Evolutionary conservation across 2,888 invertebrate species (phyloP).

Genomic region (Colostygia pectinataria): DNA sequence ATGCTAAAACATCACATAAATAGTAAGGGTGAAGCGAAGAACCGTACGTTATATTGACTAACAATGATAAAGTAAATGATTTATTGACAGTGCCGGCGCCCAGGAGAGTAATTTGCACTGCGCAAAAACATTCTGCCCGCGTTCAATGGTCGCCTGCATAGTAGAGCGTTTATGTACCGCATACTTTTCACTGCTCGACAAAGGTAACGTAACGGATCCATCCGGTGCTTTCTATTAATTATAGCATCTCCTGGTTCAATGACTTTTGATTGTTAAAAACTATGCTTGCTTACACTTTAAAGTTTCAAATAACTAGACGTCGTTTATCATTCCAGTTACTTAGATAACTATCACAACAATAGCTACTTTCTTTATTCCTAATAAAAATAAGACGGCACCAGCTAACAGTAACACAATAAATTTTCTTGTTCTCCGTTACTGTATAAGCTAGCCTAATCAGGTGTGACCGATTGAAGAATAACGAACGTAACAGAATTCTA

Average conservation of each 20-base stretch:
- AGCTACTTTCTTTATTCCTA: conserved; percentile 17
- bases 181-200: conserved; percentile 34
- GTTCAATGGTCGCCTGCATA: conserved; percentile 32
- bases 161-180: conserved; percentile 29
- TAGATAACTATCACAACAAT: conserved; percentile 16
- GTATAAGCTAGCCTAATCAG: conserved; percentile 17
- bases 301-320: too few species aligned
- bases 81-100: conserved; percentile 60
- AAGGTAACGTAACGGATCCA: conserved; percentile 34
- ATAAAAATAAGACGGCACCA: too few species aligned
- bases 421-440: conserved; percentile 27
- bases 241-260: conserved; percentile 29
- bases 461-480: conserved; percentile 17
- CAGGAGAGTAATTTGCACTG: conserved; percentile 58
- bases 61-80: conserved; percentile 54
- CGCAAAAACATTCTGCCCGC: conserved; percentile 58
- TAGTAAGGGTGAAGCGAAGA: conserved; percentile 1
- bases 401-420: too few species aligned
- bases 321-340: too few species aligned
- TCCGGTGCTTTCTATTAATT: conserved; percentile 27
- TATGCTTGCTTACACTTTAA: background rate
- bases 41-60: conserved; percentile 19
- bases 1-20: background rate
- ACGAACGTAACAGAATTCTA: conserved; percentile 5
- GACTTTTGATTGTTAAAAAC: conserved; percentile 11